Conservation (phyloP, 37 sponge, comb jelly and placozoan species). For the Aplysina aerophoba region DNA sequence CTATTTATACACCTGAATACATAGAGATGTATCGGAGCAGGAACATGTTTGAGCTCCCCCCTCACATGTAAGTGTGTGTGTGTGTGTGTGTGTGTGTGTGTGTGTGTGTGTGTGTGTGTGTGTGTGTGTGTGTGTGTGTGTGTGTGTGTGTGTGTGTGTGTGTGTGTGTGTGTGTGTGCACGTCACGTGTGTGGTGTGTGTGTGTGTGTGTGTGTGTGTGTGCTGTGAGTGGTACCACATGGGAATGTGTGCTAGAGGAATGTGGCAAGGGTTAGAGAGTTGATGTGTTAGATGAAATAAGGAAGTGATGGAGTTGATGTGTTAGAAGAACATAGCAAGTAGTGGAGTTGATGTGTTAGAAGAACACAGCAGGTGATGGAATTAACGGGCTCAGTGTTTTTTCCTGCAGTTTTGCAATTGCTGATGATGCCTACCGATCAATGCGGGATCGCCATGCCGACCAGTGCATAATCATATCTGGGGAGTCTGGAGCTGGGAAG, state of each 20-base stretch:
- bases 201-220: no score
- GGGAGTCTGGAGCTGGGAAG: constrained; percentile 92
- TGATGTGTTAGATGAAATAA: no score
- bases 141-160: not conserved
- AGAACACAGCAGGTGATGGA: no score
- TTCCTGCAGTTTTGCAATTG: constrained; percentile 71
- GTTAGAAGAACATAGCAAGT: not conserved
- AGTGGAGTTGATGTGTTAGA: not conserved
- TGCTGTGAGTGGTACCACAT: no score
- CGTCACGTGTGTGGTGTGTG: no score
- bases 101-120: not conserved
- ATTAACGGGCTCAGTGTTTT: no score
- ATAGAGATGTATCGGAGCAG: constrained; percentile 72
- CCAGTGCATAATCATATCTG: constrained; percentile 91
- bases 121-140: not conserved
- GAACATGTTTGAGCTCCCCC: constrained; percentile 80
- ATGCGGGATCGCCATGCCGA: constrained; percentile 73
- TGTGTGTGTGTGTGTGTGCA: not conserved
- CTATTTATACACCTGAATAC: constrained; percentile 66
- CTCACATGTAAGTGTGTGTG: constrained; percentile 82
- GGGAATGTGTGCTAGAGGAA: no score
- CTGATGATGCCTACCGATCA: constrained; percentile 81
- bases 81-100: not conserved
- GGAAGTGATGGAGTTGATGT: no score
- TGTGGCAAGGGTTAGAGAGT: no score